phyloP scores from a whole-genome alignment of 1,140 invertebrate species.

The Idris sp. region DNA sequence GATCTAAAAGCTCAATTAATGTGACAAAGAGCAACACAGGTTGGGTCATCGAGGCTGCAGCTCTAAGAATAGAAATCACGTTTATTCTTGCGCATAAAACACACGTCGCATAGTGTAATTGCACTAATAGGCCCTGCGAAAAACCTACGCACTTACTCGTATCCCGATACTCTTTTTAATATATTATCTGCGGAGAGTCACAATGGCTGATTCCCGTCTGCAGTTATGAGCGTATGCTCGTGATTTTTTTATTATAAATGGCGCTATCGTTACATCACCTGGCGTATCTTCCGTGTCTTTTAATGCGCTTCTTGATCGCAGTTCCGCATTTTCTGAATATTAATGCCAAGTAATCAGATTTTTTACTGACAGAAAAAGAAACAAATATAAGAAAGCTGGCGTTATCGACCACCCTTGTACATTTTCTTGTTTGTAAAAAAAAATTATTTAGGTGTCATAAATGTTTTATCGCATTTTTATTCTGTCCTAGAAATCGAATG shows the following conservation, averaged over 20 bases:
- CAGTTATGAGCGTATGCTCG: conserved; percentile 7
- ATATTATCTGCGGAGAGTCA: conserved; percentile 1
- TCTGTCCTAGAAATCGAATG: too few species aligned
- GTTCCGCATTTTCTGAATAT: conserved; percentile 36
- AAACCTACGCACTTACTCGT: too few species aligned
- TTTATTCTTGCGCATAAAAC: conserved; percentile 9
- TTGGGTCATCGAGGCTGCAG: conserved; percentile 2
- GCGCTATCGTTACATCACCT: conserved; percentile 20
- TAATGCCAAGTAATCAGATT: too few species aligned
- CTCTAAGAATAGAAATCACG: conserved; percentile 1
- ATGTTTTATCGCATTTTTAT: too few species aligned
- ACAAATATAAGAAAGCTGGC: too few species aligned
- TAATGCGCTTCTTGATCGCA: conserved; percentile 10
- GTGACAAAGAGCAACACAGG: conserved; percentile 3
- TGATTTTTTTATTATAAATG: conserved; percentile 22
- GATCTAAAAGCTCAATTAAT: conserved; percentile 1
- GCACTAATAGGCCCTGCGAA: too few species aligned
- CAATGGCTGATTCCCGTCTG: conserved; percentile 10
- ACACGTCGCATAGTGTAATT: conserved; percentile 18
- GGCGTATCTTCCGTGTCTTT: conserved; percentile 25
- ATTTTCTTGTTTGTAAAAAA: too few species aligned
- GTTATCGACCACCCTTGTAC: too few species aligned
- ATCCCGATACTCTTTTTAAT: conserved; percentile 15
- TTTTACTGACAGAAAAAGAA: too few species aligned
- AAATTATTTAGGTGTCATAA: too few species aligned